Evolutionary conservation across 2,888 invertebrate genomes (phyloP), one percentile per base, ranked within the genome.

Genomic region (Spialia ferax): DNA sequence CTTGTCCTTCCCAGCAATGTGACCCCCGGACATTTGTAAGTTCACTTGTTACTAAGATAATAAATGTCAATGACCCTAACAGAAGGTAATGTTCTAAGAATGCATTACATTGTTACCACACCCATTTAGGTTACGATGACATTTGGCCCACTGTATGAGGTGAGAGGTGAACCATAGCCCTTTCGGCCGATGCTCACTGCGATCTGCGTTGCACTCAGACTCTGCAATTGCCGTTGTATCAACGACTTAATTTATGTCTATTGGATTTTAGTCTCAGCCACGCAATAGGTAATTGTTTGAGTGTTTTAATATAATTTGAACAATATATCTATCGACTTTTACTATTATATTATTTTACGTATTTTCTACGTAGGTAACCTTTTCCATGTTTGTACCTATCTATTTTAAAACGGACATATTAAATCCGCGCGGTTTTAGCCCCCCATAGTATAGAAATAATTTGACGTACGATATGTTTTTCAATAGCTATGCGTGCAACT

Each of bases 91-190:
- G 50, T 22, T 20, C 10, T 45, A 8, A 61, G 11, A 52, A 35
- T n/a, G 35, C 10, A 60, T 52, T 18, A 23, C 63, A 45, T 56
- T 56, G 38, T 57, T 26, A 52, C 73, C 73, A 71, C 70, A 70
- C 75, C 70, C 45, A 52, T 60, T 50, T 56, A 38, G 79, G 76
- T 77, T 75, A 74, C 75, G 84, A 85, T 89, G 90, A 84, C 89
- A 91, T 91, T 91, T 89, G 81, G 20, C 76, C 79, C 74, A 75
- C 70, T 73, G 71, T 71, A 72, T 69, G 73, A 71, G 75, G 88
- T 83, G 84, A 89, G 86, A 86, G 87, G 88, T 77, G 79, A 79
- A 65, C 32, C 23, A 67, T 71, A 77, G 76, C 80, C 81, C 77
- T 81, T 81, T 75, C 75, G 73, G 75, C 78, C 74, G 81, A 80